A percentile compares a stretch with the other conserved stretches of the same genome.
phyloP scores from a whole-genome alignment of 2,888 invertebrate species.

The Teinopalpus imperialis region DNA sequence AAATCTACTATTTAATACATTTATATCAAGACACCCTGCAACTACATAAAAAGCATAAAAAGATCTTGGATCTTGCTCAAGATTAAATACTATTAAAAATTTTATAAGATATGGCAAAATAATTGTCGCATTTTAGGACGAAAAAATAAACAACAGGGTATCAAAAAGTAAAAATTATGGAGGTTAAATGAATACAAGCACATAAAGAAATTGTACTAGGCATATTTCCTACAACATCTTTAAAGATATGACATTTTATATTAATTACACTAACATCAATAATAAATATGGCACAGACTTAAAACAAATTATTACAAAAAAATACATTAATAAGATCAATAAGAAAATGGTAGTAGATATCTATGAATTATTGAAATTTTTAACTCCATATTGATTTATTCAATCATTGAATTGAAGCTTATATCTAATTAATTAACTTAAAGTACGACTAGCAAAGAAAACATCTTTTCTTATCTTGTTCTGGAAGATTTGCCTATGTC shows the following conservation, averaged over 20 bases:
- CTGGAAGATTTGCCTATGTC: conserved; percentile 19
- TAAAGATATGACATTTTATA: conserved; percentile 19
- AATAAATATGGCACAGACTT: conserved; percentile 43
- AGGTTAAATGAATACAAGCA: conserved; percentile 19
- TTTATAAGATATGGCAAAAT: not conserved
- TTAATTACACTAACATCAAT: conserved; percentile 24
- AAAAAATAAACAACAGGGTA: not conserved
- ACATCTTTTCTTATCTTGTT: conserved; percentile 16
- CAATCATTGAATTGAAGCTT: conserved; percentile 28
- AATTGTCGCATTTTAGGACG: not conserved
- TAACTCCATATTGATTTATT: conserved; percentile 22
- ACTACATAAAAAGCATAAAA: not conserved
- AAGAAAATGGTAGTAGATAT: conserved; percentile 28
- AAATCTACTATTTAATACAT: conserved; percentile 15
- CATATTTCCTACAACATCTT: conserved; percentile 18
- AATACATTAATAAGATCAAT: conserved; percentile 19
- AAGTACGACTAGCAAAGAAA: conserved; percentile 46
- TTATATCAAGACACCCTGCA: conserved; percentile 13
- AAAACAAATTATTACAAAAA: conserved; percentile 31
- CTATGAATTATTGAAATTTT: conserved; percentile 22
- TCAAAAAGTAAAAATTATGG: not conserved
- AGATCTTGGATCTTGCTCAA: conserved; percentile 20
- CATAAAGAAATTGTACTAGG: conserved; percentile 24
- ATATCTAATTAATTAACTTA: conserved; percentile 42
- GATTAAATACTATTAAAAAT: conserved; percentile 3